Base-by-base conservation (phyloP, 2,113 vertebrate species). In the Strix aluco region DNA sequence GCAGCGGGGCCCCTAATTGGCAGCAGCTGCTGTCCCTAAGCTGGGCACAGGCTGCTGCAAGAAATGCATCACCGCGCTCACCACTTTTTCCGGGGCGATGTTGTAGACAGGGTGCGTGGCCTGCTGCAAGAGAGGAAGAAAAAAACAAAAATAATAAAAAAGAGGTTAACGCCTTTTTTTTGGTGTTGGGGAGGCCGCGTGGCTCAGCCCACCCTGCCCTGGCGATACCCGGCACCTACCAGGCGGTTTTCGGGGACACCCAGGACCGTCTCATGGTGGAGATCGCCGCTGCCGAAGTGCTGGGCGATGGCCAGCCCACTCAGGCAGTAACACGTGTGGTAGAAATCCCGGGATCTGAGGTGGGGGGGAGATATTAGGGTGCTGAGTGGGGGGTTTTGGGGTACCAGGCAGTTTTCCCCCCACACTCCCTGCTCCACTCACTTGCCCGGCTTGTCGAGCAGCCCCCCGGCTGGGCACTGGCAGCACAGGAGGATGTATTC, bases 251-350 rank as follows among this genome's bases (percentile, higher is more conserved):
- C 99, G 2, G 99, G 98, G 62, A 90, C 90, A 11, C 99, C 99
- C 36, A 99, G 92, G 97, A 99, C 95, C 78, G 98, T 90, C 83
- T 99, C 98, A 0, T 99, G 98, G 66, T 99, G 98, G 67, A 99
- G 97, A 49, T 99, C 98, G 42, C 98, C 97, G 13, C 99, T 99
- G 49, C 99, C 99, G 0, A 99, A 99, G 97, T 99, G 99, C 97
- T 99, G 99, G 7, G 99, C 99, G 36, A 99, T 92, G 36, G 99
- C 99, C 77, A 99, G 97, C 12, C 99, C 99, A 1, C 99, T 99
- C 95, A 99, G 97, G 97, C 99, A 99, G 97, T 99, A 99, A 97
- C 99, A 99, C 4, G 99, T 99, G 97, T 99, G 99, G 97, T 99
- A 99, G 94, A 99, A 99, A 93, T 99, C 99, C 86, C 99, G 98